Base-by-base conservation (phyloP, 2,797 vertebrate species). In the Myripristis murdjan region DNA sequence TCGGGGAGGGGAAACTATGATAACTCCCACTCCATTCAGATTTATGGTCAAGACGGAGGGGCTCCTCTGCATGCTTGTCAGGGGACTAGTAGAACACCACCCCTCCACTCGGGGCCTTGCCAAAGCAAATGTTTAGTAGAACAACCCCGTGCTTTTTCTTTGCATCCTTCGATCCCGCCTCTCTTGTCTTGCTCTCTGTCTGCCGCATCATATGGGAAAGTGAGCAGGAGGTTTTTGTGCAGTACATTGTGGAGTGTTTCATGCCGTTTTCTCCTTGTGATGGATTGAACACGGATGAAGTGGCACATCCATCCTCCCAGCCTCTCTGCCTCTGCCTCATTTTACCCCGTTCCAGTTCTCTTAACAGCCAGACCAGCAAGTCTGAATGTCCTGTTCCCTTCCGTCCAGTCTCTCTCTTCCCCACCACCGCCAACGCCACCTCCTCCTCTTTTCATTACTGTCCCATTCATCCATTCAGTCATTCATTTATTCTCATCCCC, bases 21-120 rank as follows among this genome's bases (percentile, higher is more conserved):
- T 91, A 91, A 93, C 89, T 90, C 88, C 91, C 87, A 87, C 87
- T 90, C 87, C 79, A 87, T 90, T 90, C 85, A 89, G 87, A 93
- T 92, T 91, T 89, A 92, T 84, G 86, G 89, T 74, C 80, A 84
- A 82, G 90, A 90, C 83, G 81, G 87, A 89, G 89, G 87, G 90
- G 82, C 87, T 91, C 86, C 90, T 90, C 87, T 87, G 80, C 84
- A 84, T 87, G 85, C 76, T 75, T 86, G 87, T 91, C 84, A 86
- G 70, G 90, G 89, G 88, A 86, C 83, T 39, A 65, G 77, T 20
- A 70, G 73, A 87, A 62, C 75, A 5, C 83, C 84, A 73, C 87
- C 88, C 82, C 79, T 87, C 74, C 24, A 20, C 77, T 83, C 80
- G 28, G 16, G 16, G 77, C 69, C 81, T 87, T n/a, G 90, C 92